Evolutionary conservation across 2,888 invertebrate species (phyloP).

Genomic region (Kryphioiulus occultus): DNA sequence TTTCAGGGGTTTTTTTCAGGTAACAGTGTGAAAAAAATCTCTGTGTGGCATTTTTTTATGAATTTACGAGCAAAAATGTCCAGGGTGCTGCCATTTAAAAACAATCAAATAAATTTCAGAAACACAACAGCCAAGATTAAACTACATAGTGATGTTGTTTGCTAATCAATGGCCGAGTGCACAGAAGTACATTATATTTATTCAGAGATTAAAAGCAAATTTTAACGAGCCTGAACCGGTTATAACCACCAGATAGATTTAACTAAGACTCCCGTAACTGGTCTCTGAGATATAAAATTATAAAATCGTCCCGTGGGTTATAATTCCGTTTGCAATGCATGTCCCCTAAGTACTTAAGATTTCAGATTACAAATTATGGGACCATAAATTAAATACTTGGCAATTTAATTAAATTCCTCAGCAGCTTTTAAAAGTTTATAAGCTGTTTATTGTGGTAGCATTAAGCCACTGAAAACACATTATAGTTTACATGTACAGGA

Average conservation of each 20-base stretch:
- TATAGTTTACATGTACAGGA: neutral
- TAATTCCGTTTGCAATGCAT: neutral
- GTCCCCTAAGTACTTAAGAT: slow-evolving; percentile 21
- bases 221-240: neutral
- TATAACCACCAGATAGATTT: neutral
- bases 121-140: neutral
- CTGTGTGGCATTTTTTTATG: neutral
- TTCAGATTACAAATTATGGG: slow-evolving; percentile 17
- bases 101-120: neutral
- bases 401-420: slow-evolving; percentile 36
- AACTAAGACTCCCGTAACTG: neutral
- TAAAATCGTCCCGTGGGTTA: neutral
- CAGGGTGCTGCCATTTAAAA: neutral
- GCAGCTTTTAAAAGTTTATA: neutral
- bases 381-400: neutral
- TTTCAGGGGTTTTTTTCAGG: neutral
- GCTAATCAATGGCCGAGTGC: neutral
- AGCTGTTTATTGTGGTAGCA: neutral
- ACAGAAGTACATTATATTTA: neutral
- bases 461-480: neutral
- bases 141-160: neutral
- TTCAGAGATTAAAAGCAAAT: slow-evolving; percentile 1
- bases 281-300: neutral
- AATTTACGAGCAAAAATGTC: neutral
- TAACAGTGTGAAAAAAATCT: neutral